A percentile compares a stretch with the other conserved stretches of the same genome.
These are phyloP conservation scores for Paramormyrops hopkinsi DNA, from an alignment of 2,797 vertebrate species.

Conservation along the genomic window DNA sequence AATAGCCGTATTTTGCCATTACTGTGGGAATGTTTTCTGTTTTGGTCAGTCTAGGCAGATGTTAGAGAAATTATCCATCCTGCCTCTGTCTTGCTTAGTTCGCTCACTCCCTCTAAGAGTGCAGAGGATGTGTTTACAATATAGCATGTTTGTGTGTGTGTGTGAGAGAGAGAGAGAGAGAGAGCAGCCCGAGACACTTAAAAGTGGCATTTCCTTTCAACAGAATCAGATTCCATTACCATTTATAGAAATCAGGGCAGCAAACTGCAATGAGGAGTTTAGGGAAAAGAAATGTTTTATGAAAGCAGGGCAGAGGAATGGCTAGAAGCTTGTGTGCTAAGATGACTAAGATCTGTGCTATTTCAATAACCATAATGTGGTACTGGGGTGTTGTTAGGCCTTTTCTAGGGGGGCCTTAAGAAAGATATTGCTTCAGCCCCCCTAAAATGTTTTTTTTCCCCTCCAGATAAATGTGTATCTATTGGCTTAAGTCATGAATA, in stretches of 20 bases:
- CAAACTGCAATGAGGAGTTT: conserved; percentile 31
- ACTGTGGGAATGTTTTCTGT: background rate
- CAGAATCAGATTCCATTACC: conserved; percentile 42
- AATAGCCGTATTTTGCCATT: background rate
- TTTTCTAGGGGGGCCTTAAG: background rate
- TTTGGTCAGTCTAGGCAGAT: background rate
- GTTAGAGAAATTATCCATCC: background rate
- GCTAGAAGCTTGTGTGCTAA: background rate
- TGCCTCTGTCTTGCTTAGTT: background rate
- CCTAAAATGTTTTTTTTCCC: background rate
- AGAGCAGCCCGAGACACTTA: background rate
- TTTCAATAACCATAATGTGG: background rate
- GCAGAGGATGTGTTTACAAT: background rate
- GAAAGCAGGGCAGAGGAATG: background rate
- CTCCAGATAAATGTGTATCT: background rate
- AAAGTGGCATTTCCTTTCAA: conserved; percentile 27
- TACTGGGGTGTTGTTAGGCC: background rate
- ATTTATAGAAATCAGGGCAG: conserved; percentile 48
- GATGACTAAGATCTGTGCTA: background rate
- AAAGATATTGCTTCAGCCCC: background rate
- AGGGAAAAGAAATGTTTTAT: background rate
- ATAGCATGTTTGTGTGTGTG: background rate
- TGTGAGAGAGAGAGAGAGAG: background rate
- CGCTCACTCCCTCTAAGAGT: background rate
- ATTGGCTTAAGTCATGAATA: background rate